Evolutionary conservation across 2,113 vertebrate species (phyloP).

Genomic region (Orthonyx spaldingii): DNA sequence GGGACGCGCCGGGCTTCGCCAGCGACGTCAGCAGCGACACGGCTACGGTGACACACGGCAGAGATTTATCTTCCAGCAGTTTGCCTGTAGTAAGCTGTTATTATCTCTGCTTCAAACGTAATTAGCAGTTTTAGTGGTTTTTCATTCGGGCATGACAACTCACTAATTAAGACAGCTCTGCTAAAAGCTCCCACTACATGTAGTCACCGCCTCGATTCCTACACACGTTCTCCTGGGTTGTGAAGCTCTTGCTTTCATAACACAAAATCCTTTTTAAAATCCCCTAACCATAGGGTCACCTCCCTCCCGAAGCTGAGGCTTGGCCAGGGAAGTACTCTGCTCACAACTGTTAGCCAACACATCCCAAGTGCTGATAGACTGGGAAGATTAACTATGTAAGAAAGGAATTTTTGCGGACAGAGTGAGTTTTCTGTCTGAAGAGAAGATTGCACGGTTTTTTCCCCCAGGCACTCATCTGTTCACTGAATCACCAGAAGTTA

Average conservation of each 20-base stretch:
- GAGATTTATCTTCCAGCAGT: background rate
- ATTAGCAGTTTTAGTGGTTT: background rate
- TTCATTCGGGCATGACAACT: background rate
- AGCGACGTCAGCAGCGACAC: no score
- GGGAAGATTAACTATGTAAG: background rate
- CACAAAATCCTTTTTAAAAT: background rate
- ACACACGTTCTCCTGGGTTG: background rate
- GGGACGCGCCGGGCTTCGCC: accelerated
- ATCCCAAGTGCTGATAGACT: background rate
- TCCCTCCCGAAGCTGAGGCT: background rate
- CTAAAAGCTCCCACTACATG: background rate
- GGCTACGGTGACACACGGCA: background rate
- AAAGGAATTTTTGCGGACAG: background rate
- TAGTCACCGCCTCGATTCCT: background rate
- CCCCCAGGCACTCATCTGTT: background rate
- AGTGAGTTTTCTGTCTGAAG: background rate
- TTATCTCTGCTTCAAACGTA: background rate
- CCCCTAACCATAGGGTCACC: background rate
- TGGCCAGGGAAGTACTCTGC: background rate
- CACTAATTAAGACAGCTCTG: background rate
- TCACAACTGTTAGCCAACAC: background rate
- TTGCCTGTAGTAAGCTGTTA: background rate
- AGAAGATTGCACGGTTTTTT: accelerated
- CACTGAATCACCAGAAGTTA: background rate
- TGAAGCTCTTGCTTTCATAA: background rate